A percentile compares a stretch with the other conserved stretches of the same genome.
phyloP scores from a whole-genome alignment of 2,888 invertebrate species.

The Omphaloscelis lunosa region DNA sequence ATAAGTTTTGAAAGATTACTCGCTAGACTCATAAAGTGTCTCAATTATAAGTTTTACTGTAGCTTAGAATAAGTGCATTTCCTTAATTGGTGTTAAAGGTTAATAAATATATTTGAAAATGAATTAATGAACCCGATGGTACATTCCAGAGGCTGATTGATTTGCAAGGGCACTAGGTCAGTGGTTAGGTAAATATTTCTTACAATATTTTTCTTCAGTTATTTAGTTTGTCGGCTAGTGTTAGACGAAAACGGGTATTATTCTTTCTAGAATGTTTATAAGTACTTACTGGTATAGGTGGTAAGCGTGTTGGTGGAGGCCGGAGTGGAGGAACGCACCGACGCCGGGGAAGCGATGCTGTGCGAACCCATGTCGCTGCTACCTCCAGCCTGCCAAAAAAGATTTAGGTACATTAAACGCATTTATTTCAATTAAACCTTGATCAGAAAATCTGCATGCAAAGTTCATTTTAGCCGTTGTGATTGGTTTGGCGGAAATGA shows the following conservation, averaged over 20 bases:
- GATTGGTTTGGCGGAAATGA: conserved; percentile 1
- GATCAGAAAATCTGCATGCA: neutral
- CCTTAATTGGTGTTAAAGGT: no score
- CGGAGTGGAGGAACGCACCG: conserved; percentile 81
- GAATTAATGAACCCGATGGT: neutral
- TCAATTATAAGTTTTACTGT: neutral
- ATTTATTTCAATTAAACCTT: no score
- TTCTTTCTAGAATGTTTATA: neutral
- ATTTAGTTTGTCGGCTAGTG: neutral
- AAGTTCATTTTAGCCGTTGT: neutral
- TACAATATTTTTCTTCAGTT: neutral
- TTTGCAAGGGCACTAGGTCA: neutral
- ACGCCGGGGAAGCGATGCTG: conserved; percentile 72
- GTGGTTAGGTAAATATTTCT: neutral
- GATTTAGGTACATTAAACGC: neutral
- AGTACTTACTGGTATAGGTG: conserved; percentile 74
- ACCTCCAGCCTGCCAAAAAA: conserved; percentile 68
- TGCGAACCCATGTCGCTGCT: conserved; percentile 76
- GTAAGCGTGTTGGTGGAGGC: conserved; percentile 75
- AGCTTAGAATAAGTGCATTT: neutral
- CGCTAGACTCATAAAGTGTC: neutral
- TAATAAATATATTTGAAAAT: neutral
- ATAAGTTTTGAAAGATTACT: neutral
- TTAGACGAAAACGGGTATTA: neutral
- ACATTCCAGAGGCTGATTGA: neutral